Conservation (phyloP, 2,888 invertebrate genomes). For the Orchesellides sinensis region DNA sequence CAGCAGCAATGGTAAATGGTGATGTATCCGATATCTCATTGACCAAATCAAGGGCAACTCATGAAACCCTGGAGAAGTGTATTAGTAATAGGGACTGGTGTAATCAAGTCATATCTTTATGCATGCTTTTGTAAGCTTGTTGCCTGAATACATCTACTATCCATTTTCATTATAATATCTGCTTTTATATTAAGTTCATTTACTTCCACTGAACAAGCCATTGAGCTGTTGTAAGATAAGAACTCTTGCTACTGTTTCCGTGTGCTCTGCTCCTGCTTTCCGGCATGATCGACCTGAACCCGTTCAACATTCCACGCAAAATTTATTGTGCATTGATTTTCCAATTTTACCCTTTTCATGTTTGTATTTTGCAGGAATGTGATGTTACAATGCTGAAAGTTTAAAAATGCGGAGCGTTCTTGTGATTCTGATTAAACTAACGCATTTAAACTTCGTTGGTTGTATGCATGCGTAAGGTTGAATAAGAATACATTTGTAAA, state of each 20-base stretch:
- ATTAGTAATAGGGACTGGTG: too few species aligned
- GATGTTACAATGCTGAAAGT: too few species aligned
- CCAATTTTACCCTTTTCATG: slow-evolving; percentile 20
- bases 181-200: slow-evolving; percentile 37
- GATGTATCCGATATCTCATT: slow-evolving; percentile 18
- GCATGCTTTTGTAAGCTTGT: slow-evolving; percentile 6
- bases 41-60: slow-evolving; percentile 26
- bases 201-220: slow-evolving; percentile 26
- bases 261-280: not conserved
- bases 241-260: not conserved
- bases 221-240: slow-evolving; percentile 29
- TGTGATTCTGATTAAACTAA: too few species aligned
- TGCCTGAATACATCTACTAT: slow-evolving; percentile 39
- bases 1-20: slow-evolving; percentile 7
- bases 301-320: slow-evolving; percentile 17
- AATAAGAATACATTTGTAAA: not conserved
- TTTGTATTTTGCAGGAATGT: not conserved
- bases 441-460: not conserved
- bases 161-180: slow-evolving; percentile 27
- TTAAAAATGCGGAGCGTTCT: too few species aligned
- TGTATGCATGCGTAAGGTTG: not conserved
- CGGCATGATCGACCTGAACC: not conserved
- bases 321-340: slow-evolving; percentile 44
- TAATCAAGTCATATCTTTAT: slow-evolving; percentile 46
- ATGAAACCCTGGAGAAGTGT: not conserved